phyloP scores from a whole-genome alignment of 53 echinoderm and acorn worm genomes.

The Antedon mediterranea region DNA sequence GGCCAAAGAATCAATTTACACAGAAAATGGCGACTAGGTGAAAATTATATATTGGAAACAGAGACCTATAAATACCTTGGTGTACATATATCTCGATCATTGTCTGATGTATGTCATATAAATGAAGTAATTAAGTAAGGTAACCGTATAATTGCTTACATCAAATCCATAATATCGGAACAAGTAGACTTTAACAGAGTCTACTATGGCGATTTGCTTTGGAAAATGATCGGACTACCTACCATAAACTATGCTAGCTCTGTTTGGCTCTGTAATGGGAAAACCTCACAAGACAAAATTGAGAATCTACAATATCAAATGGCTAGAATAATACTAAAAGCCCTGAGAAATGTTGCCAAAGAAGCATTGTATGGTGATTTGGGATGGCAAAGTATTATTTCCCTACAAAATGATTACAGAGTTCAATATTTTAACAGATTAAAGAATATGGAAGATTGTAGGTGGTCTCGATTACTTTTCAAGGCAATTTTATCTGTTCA shows the following conservation, averaged over 20 bases:
- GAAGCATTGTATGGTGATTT: neutral
- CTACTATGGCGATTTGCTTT: neutral
- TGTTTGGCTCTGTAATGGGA: neutral
- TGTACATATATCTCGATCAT: slow-evolving; percentile 5
- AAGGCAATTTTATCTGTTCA: neutral
- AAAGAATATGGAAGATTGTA: neutral
- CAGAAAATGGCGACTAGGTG: neutral
- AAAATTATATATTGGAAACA: neutral
- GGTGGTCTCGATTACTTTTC: neutral
- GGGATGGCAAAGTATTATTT: neutral
- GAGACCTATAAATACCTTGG: slow-evolving; percentile 15
- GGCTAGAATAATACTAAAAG: neutral
- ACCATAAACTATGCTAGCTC: neutral
- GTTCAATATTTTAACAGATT: neutral
- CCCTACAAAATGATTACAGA: neutral
- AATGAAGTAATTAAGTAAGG: neutral
- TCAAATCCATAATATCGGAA: neutral
- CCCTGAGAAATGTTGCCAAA: neutral
- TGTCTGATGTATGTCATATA: neutral
- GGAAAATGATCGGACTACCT: neutral
- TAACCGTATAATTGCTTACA: neutral
- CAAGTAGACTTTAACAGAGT: neutral
- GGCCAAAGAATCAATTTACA: slow-evolving; percentile 3
- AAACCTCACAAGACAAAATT: neutral
- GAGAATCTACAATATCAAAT: neutral